A percentile compares a stretch with the other conserved stretches of the same genome.
Conservation (phyloP, 2,797 vertebrate genomes). For the Mycteria americana region DNA sequence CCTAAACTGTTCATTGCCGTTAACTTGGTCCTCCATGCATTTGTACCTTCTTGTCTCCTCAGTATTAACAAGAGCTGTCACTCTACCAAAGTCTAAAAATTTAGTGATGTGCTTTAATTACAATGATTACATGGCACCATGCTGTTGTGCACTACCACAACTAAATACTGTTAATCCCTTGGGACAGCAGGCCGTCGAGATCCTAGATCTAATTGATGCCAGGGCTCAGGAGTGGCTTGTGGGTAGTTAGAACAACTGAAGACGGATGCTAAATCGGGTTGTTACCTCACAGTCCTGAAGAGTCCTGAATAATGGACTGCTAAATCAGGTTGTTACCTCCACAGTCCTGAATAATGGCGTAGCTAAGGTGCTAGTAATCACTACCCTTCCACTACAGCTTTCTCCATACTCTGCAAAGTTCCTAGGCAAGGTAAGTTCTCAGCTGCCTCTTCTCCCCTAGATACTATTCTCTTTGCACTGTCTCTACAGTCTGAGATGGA, state of each 20-base stretch:
- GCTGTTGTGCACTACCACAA: background rate
- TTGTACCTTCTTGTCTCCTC: background rate
- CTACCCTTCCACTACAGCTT: background rate
- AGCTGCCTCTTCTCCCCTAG: background rate
- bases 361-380: background rate
- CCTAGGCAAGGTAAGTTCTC: background rate
- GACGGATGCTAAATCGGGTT: background rate
- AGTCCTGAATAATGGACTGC: no score
- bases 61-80: background rate
- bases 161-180: background rate
- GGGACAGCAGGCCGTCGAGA: rapidly evolving
- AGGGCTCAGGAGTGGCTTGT: background rate
- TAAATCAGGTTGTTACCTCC: background rate
- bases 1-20: background rate
- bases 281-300: background rate
- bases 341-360: background rate
- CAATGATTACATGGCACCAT: background rate
- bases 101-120: background rate
- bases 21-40: background rate
- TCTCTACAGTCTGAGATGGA: background rate
- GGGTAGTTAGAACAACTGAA: background rate
- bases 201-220: background rate
- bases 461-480: background rate
- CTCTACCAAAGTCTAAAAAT: background rate
- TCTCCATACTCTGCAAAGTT: background rate